Evolutionary conservation across 2,113 vertebrate genomes (phyloP), one percentile per base, ranked within the genome.

Genomic region (Gnathonemus echidnorhynchus): DNA sequence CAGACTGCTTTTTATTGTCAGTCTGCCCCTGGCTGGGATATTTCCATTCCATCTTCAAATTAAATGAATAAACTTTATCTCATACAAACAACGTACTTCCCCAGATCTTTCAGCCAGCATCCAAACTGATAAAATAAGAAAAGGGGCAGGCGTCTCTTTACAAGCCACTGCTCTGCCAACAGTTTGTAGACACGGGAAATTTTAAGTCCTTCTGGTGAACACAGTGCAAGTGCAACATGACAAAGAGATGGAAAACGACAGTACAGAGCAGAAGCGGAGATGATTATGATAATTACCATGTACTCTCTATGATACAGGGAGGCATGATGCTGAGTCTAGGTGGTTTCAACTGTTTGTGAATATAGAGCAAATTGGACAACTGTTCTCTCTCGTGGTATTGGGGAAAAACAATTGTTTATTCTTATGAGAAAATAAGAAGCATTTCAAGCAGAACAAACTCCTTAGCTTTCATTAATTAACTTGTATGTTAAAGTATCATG

Each of bases 1-100:
- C 9, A n/a, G 24, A 3, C n/a, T 66, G 62, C 62, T 27, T 27
- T 66, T 66, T 27, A n/a, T 10, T 66, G 58, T 24, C 62, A 66
- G n/a, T 11, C 62, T 27, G 9, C 62, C 9, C n/a, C 62, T 27
- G 10, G 62, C 91, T 89, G 66, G 70, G 91, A 91, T 89, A 87
- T 90, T 80, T 17, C 35, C 35, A 46, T 48, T 85, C 80, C 80
- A 85, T 48, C 21, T 24, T 85, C 80, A 46, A 46, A 85, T 85
- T n/a, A 85, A 85, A 21, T 85, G 21, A n/a, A 85, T 85, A 45
- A 24, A n/a, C 35, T 19, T 77, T 19, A 80, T 80, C 35, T 42
- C 35, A 80, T 8, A 42, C 74, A 70, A 70, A 70, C n/a, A 70
- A 4, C 31, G 3, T 31, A 31, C n/a, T 31, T 70, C 62, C 10